phyloP scores from a whole-genome alignment of 2,888 invertebrate genomes.

The Plagiodera versicolora region DNA sequence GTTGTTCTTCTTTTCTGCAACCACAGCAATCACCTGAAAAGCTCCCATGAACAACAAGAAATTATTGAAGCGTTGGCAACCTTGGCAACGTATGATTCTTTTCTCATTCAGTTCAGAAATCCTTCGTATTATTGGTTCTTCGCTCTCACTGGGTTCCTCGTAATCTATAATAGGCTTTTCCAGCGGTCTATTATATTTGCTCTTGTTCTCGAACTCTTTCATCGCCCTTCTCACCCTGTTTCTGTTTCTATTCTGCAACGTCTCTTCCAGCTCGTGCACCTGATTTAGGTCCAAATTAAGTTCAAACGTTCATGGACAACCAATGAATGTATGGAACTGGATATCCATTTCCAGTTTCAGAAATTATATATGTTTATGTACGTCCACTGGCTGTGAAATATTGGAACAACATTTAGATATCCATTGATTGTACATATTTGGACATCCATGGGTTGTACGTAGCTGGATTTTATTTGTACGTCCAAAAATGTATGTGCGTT shows the following conservation, averaged over 20 bases:
- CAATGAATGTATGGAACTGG: too few relatives aligned
- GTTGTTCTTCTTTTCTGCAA: constrained; percentile 2
- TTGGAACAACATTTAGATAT: too few relatives aligned
- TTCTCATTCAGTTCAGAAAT: constrained; percentile 34
- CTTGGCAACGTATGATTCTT: constrained; percentile 10
- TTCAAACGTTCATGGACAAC: too few relatives aligned
- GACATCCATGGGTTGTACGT: too few relatives aligned
- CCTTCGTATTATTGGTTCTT: constrained; percentile 39
- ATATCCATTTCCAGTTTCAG: too few relatives aligned
- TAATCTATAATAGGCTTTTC: constrained; percentile 44
- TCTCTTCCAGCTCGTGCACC: constrained; percentile 49
- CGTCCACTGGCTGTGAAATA: too few relatives aligned
- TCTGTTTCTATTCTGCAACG: constrained; percentile 48
- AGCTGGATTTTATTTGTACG: too few relatives aligned
- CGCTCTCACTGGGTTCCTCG: constrained; percentile 39
- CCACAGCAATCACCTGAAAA: constrained; percentile 2
- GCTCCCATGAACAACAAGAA: background rate
- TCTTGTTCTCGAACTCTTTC: constrained; percentile 49
- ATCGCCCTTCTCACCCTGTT: constrained; percentile 49
- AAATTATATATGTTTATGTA: too few relatives aligned
- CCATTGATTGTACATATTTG: too few relatives aligned
- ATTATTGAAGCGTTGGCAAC: background rate
- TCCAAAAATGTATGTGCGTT: too few relatives aligned
- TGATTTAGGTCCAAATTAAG: too few relatives aligned
- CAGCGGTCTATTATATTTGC: constrained; percentile 48